Conservation (phyloP, 1,140 invertebrate genomes). For the Diabrotica undecimpunctata region DNA sequence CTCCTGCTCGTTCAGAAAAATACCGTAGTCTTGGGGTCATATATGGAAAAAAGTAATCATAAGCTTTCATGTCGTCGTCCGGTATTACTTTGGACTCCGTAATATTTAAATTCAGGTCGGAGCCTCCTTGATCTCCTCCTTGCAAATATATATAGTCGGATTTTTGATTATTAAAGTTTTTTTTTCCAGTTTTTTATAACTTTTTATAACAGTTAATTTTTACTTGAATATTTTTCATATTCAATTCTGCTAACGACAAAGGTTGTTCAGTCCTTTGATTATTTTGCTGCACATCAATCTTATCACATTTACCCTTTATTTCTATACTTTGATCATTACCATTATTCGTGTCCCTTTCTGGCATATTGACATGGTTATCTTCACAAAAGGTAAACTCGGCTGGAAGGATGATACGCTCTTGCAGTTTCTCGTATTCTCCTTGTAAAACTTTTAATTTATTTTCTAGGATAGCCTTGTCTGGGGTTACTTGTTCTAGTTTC, state of each 20-base stretch:
- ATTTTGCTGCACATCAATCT: too few species aligned
- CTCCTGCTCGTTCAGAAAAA: slow-evolving; percentile 19
- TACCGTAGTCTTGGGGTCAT: slow-evolving; percentile 12
- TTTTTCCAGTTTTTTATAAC: slow-evolving; percentile 28
- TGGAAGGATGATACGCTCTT: slow-evolving; percentile 29
- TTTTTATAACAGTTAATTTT: too few species aligned
- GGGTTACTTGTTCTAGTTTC: slow-evolving; percentile 29
- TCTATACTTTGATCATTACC: too few species aligned
- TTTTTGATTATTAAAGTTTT: slow-evolving; percentile 23
- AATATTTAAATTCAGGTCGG: slow-evolving; percentile 1
- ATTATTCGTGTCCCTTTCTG: slow-evolving; percentile 25
- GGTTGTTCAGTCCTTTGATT: neutral
- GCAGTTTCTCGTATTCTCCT: slow-evolving; percentile 34
- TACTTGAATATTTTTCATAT: slow-evolving; percentile 31
- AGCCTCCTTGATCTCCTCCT: neutral
- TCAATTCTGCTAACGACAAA: slow-evolving; percentile 27
- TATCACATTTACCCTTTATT: too few species aligned
- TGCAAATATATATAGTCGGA: neutral
- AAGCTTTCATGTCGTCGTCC: slow-evolving; percentile 12
- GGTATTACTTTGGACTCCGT: neutral
- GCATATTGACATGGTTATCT: slow-evolving; percentile 18
- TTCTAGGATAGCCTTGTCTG: slow-evolving; percentile 37
- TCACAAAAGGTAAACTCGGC: slow-evolving; percentile 17
- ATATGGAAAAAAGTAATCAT: neutral
- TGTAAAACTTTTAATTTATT: slow-evolving; percentile 32